Evolutionary conservation across 2,888 invertebrate genomes (phyloP), one percentile per base, ranked within the genome.

Genomic region (Cantharis rustica): DNA sequence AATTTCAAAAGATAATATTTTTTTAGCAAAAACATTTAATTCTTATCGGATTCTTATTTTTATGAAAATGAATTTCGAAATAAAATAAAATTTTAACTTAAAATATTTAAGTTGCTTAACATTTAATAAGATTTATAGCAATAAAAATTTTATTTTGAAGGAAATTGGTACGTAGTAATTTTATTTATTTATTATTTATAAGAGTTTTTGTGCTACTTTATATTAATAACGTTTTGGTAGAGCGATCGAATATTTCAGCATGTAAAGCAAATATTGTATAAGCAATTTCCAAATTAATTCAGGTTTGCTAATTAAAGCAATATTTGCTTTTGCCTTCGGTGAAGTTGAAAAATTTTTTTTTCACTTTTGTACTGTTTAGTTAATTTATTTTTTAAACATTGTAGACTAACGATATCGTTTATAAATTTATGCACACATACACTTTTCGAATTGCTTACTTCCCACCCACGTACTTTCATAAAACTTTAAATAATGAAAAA

Each of bases 231-330:
- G 20, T 66, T 66, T 66, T 66, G 47, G 47, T 66, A 20, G 64
- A 66, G n/a, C 23, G 64, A 66, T 66, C 64, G 20, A 66, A 66
- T 66, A 66, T 66, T 66, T 66, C 23, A 66, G 64, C 64, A 66
- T 66, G 64, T 66, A 66, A 66, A 66, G 23, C 64, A 66, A 66
- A 66, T 66, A 66, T 66, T 66, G 16, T 66, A 66, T 66, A 66
- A 66, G 64, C 64, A 66, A 66, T 66, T 66, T 66, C 20, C 64
- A 66, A 66, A 66, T 66, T 66, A 66, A 66, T 66, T 66, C 64
- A 20, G 64, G 64, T 23, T 66, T 66, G 20, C 64, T 66, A 66
- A 66, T 66, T 66, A 66, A 66, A 66, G 64, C 64, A 66, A 66
- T 66, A 66, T 66, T 66, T 66, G 64, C 64, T 66, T 66, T 66